Percentiles rank a stretch among this genome's conserved stretches.
phyloP scores from a whole-genome alignment of 2,888 invertebrate genomes.

The Caenorhabditis imperialis region DNA sequence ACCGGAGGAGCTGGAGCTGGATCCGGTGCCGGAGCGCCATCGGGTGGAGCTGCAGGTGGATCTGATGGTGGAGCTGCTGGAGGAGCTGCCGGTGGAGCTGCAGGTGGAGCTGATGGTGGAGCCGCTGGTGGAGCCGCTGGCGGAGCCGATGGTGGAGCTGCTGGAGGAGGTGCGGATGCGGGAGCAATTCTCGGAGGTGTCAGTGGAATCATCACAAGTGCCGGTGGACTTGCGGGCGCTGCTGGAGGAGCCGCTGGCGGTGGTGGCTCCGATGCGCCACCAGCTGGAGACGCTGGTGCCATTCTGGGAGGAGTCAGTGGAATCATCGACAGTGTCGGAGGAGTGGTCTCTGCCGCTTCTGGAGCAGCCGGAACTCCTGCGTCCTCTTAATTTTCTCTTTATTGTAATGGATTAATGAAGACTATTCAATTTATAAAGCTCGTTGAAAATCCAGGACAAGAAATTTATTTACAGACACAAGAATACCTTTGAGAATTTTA shows the following conservation, averaged over 20 bases:
- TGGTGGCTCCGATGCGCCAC: not conserved
- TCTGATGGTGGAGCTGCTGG: constrained; percentile 1
- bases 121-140: no score
- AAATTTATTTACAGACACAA: constrained; percentile 11
- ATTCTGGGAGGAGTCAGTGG: constrained; percentile 17
- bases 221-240: constrained; percentile 6
- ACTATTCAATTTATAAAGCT: no score
- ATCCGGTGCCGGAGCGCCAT: not conserved
- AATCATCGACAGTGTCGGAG: constrained; percentile 3
- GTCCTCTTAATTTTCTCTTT: not conserved
- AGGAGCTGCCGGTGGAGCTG: not conserved
- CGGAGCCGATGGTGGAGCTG: not conserved
- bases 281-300: constrained; percentile 4
- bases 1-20: not conserved
- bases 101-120: no score
- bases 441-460: no score
- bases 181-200: constrained; percentile 14
- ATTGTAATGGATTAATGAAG: no score
- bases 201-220: constrained; percentile 6
- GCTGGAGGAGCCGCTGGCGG: constrained; percentile 2
- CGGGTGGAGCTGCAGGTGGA: not conserved
- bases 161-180: constrained; percentile 2
- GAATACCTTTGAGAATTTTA: not conserved
- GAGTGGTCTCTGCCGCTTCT: constrained; percentile 4
- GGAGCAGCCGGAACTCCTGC: not conserved